Percentiles rank a stretch among this genome's conserved stretches.
phyloP scores from a whole-genome alignment of 2,113 vertebrate species.

The Oxyruncus cristatus region DNA sequence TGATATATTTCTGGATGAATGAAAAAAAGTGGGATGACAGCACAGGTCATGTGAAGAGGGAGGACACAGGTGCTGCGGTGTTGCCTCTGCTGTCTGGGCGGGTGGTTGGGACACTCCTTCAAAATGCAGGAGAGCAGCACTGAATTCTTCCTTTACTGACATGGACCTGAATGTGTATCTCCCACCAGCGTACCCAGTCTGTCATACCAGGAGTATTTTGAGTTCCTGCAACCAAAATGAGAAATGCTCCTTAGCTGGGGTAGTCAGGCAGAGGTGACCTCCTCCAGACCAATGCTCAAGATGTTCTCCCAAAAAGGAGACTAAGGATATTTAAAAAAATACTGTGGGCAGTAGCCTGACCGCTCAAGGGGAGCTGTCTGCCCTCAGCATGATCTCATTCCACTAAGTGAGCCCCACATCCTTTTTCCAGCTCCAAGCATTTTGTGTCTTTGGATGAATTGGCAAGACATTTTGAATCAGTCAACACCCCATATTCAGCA shows the following conservation, averaged over 20 bases:
- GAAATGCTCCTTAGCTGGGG: background rate
- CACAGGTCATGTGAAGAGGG: background rate
- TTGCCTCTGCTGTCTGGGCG: background rate
- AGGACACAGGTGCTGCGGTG: rapidly evolving
- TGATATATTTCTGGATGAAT: background rate
- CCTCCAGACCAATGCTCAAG: background rate
- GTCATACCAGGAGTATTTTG: background rate
- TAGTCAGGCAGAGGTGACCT: background rate
- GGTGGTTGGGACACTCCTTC: background rate
- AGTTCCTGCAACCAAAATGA: background rate
- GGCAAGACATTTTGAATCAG: background rate
- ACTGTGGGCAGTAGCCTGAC: background rate
- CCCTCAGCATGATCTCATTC: background rate
- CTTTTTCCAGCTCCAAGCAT: background rate
- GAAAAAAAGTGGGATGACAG: background rate
- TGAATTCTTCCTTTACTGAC: background rate
- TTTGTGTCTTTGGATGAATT: background rate
- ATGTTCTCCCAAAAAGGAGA: background rate
- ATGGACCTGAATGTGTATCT: background rate
- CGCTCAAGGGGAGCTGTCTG: background rate
- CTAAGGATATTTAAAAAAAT: background rate
- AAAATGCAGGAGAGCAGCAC: background rate
- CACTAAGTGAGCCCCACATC: background rate
- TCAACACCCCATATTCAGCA: background rate
- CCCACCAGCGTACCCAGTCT: background rate